phyloP scores from a whole-genome alignment of 2,797 vertebrate genomes.

The Babyrousa celebensis region DNA sequence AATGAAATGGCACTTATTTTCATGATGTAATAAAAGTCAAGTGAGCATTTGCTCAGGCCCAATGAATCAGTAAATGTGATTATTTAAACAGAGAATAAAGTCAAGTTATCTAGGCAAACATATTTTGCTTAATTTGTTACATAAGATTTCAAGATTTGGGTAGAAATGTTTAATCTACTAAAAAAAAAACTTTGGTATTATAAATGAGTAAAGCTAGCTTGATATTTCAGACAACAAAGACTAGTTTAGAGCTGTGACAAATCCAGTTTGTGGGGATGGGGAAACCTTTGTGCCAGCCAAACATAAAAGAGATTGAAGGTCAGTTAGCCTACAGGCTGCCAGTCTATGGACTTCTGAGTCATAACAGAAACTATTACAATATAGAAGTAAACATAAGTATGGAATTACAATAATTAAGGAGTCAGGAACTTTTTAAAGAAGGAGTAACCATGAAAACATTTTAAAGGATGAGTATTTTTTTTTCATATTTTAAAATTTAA shows the following conservation, averaged over 20 bases:
- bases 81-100: conserved; percentile 30
- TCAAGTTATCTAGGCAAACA: conserved; percentile 46
- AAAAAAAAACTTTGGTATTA: neutral
- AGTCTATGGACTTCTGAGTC: conserved; percentile 13
- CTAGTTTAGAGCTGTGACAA: neutral
- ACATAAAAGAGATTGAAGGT: neutral
- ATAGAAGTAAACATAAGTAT: neutral
- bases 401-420: neutral
- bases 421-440: neutral
- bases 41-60: conserved; percentile 77
- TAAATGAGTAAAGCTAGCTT: neutral
- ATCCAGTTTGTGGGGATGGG: neutral
- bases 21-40: conserved; percentile 82
- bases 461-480: conserved; percentile 18
- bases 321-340: neutral
- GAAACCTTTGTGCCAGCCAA: neutral
- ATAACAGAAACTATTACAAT: conserved; percentile 5
- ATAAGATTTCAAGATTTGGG: conserved; percentile 56
- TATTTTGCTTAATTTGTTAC: conserved; percentile 15
- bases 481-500: neutral
- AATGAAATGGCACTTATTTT: conserved; percentile 83
- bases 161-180: conserved; percentile 33
- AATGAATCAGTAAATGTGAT: conserved; percentile 74
- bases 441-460: neutral
- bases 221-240: neutral